Evolutionary conservation across 2,888 invertebrate species (phyloP).

Genomic region (Molanna angustata): DNA sequence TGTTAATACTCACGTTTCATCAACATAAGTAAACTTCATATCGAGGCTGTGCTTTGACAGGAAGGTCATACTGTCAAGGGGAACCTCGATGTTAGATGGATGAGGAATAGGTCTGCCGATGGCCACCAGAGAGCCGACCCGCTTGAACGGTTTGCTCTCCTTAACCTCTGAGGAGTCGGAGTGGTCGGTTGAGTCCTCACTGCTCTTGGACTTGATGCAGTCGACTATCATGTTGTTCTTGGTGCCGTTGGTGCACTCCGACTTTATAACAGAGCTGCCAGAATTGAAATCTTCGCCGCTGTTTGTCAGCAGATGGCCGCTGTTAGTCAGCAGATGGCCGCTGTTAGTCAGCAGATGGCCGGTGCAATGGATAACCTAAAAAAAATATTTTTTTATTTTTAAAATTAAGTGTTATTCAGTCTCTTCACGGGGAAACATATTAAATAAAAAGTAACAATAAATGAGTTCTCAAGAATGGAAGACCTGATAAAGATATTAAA

Average conservation of each 20-base stretch:
- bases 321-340: conserved; percentile 49
- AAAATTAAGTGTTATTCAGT: conserved; percentile 2
- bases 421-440: neutral
- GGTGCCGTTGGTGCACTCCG: conserved; percentile 12
- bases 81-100: conserved; percentile 89
- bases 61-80: conserved; percentile 85
- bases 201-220: conserved; percentile 21
- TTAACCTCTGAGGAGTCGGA: conserved; percentile 39
- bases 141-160: conserved; percentile 38
- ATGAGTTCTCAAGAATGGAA: too few relatives aligned
- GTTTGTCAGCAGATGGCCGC: conserved; percentile 36
- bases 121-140: conserved; percentile 61
- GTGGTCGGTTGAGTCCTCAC: conserved; percentile 19
- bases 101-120: conserved; percentile 83
- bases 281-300: conserved; percentile 38
- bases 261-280: conserved; percentile 34
- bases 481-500: too few relatives aligned
- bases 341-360: conserved; percentile 69
- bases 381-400: conserved; percentile 32
- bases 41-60: conserved; percentile 87
- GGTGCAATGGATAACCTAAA: conserved; percentile 83
- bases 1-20: conserved; percentile 81
- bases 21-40: conserved; percentile 94
- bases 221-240: conserved; percentile 16
- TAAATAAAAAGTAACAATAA: too few relatives aligned